Evolutionary conservation across 2,797 vertebrate species (phyloP), one percentile per base, ranked within the genome.

Genomic region (Eulemur mongoz): DNA sequence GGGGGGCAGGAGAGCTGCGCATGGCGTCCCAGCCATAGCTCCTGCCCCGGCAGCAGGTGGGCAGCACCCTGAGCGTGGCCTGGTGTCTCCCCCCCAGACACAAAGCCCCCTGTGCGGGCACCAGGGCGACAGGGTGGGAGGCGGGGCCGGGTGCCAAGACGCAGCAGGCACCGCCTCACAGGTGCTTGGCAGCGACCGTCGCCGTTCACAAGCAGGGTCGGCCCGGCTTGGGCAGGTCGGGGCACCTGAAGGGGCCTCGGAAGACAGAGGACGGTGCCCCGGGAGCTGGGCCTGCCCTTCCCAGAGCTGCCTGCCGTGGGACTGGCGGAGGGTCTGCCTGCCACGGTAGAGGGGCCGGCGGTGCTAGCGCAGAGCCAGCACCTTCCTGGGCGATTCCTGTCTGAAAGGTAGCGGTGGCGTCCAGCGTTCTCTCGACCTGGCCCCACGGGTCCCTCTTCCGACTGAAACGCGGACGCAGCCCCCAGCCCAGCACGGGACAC

Each of bases 261-360:
- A 22, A 52, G 52, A 22, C 70, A 75, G 32, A n/a, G 38, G 38
- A 45, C 30, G 13, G n/a, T 15, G 9, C 54, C 18, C 67, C 0
- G 2, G 0, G 23, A 9, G 10, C 40, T 27, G 70, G 54, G 85
- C 52, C 48, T 30, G 35, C 48, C 23, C 65, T 40, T 30, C 23
- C 27, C 25, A 1, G 61, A 50, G 59, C 81, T 18, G 32, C 43
- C 43, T 6, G 14, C 80, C 11, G 4, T 15, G 32, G 22, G 22
- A 3, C 32, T 45, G 4, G 43, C 32, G 5, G 32, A 50, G n/a
- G 32, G 32, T 4, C n/a, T 30, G 27, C 54, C n/a, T 35, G n/a
- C 48, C 25, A 27, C 32, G 4, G 0, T 4, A 35, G 8, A n/a
- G 6, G 30, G 48, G 7, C 0, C 27, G n/a, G 10, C 2, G 43